A percentile compares a stretch with the other conserved stretches of the same genome.
These are phyloP conservation scores for Spondyliosoma cantharus DNA, from an alignment of 2,797 vertebrate species.

Conservation along the genomic window DNA sequence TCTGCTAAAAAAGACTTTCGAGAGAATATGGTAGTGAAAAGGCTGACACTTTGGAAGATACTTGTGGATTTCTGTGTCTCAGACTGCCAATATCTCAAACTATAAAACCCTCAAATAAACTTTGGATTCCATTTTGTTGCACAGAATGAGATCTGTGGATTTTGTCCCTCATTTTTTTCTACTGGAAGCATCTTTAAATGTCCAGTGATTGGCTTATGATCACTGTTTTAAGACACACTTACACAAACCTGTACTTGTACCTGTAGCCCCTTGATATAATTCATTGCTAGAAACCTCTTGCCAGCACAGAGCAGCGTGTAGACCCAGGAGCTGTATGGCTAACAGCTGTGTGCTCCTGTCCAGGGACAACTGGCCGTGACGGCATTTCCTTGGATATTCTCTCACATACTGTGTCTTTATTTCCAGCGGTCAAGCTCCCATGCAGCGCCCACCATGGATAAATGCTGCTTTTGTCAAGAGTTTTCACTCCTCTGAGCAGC, in stretches of 20 bases:
- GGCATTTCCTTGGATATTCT: conserved; percentile 77
- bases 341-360: conserved; percentile 74
- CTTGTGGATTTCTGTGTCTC: too few relatives aligned
- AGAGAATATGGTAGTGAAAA: background rate
- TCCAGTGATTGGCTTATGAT: too few relatives aligned
- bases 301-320: conserved; percentile 41
- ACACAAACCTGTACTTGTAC: background rate
- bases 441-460: conserved; percentile 75
- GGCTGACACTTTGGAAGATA: background rate
- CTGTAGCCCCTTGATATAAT: background rate
- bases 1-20: background rate
- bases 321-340: conserved; percentile 57
- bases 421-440: conserved; percentile 79
- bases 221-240: background rate
- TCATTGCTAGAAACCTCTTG: background rate
- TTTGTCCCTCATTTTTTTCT: too few relatives aligned
- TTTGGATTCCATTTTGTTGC: too few relatives aligned
- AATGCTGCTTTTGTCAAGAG: conserved; percentile 83
- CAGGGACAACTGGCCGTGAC: conserved; percentile 74
- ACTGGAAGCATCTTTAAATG: too few relatives aligned
- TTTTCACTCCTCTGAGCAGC: conserved; percentile 76
- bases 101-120: too few relatives aligned
- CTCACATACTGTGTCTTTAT: conserved; percentile 81
- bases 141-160: too few relatives aligned
- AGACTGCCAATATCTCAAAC: too few relatives aligned